These are phyloP conservation scores for Sprattus sprattus DNA, from an alignment of 2,113 vertebrate genomes.

Conservation along the genomic window DNA sequence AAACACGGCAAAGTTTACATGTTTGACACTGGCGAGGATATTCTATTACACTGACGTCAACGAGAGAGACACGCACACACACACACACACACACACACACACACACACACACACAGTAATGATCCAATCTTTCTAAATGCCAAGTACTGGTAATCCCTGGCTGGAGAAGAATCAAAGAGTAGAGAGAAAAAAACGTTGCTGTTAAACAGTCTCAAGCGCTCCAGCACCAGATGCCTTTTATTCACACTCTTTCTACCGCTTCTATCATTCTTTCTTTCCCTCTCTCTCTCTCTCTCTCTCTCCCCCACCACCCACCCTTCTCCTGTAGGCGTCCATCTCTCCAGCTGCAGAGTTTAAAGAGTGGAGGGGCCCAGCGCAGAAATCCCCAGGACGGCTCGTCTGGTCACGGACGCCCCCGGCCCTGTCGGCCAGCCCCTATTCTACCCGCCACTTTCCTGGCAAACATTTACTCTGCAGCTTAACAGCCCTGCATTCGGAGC, in stretches of 20 bases:
- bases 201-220: slow-evolving; percentile 80
- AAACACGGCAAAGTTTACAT: background rate
- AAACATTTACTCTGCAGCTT: slow-evolving; percentile 92
- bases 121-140: slow-evolving; percentile 72
- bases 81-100: background rate
- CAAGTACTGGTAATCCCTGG: slow-evolving; percentile 75
- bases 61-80: slow-evolving; percentile 16
- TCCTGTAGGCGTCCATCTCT: slow-evolving; percentile 42
- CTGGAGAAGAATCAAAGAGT: slow-evolving; percentile 75
- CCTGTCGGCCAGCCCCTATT: slow-evolving; percentile 74
- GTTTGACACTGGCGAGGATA: background rate
- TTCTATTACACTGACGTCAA: background rate
- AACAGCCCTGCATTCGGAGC: slow-evolving; percentile 72
- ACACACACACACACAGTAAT: slow-evolving; percentile 60
- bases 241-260: slow-evolving; percentile 67
- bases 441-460: slow-evolving; percentile 86
- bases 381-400: slow-evolving; percentile 97
- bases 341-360: slow-evolving; percentile 90
- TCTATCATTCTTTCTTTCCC: slow-evolving; percentile 49
- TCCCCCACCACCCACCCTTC: slow-evolving; percentile 28
- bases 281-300: slow-evolving; percentile 49
- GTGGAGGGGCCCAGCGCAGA: slow-evolving; percentile 70
- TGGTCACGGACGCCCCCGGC: slow-evolving; percentile 88
- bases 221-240: slow-evolving; percentile 94
- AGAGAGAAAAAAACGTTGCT: slow-evolving; percentile 70